Evolutionary conservation across 2,888 invertebrate genomes (phyloP).

Genomic region (Cordilura impudica): DNA sequence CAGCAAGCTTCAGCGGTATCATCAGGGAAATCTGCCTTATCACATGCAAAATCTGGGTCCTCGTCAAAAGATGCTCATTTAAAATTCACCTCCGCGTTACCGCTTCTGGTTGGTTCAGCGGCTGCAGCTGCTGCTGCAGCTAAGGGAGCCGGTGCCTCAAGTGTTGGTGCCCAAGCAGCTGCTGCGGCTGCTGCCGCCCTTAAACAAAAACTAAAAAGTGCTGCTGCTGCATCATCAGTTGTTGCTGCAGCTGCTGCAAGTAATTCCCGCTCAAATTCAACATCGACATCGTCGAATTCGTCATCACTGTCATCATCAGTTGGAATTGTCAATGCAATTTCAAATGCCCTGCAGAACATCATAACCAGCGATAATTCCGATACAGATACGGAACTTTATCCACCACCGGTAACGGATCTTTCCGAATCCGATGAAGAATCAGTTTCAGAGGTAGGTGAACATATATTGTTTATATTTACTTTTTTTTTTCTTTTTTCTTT

Average conservation of each 20-base stretch:
- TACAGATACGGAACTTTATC: slow-evolving; percentile 89
- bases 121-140: slow-evolving; percentile 72
- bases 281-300: slow-evolving; percentile 74
- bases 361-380: slow-evolving; percentile 90
- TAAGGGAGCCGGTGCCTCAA: slow-evolving; percentile 66
- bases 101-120: slow-evolving; percentile 71
- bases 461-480: too few species aligned
- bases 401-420: slow-evolving; percentile 93
- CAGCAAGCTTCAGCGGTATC: slow-evolving; percentile 61
- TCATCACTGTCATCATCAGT: slow-evolving; percentile 75
- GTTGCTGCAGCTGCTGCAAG: slow-evolving; percentile 67
- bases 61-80: slow-evolving; percentile 69
- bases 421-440: slow-evolving; percentile 98
- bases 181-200: slow-evolving; percentile 70
- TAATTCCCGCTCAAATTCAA: slow-evolving; percentile 71
- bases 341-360: slow-evolving; percentile 77
- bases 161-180: slow-evolving; percentile 64
- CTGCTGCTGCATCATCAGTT: slow-evolving; percentile 66
- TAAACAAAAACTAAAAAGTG: slow-evolving; percentile 71
- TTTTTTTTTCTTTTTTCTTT: background rate
- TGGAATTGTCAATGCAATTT: slow-evolving; percentile 74
- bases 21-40: slow-evolving; percentile 63
- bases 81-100: slow-evolving; percentile 70
- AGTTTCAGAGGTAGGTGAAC: slow-evolving; percentile 93
- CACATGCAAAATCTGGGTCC: slow-evolving; percentile 64